Conservation (phyloP, 2,797 vertebrate genomes). For the Pipistrellus kuhlii region DNA sequence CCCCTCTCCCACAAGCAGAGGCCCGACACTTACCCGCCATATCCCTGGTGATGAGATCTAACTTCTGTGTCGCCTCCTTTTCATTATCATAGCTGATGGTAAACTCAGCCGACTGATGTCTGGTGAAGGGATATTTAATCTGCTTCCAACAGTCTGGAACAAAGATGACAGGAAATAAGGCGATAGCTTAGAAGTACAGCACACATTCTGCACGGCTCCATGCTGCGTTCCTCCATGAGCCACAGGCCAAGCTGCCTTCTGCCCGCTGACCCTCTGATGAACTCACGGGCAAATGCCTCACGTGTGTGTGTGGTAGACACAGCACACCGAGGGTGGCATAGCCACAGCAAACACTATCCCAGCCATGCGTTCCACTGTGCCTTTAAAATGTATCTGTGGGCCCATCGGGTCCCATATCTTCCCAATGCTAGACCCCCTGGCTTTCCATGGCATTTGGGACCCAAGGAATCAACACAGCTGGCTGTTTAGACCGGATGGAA, state of each 20-base stretch:
- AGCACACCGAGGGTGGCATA: not conserved
- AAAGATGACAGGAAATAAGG: conserved; percentile 30
- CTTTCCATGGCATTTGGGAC: not conserved
- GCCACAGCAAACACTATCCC: too few relatives aligned
- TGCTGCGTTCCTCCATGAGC: fast-evolving
- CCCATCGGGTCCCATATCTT: not conserved
- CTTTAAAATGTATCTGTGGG: not conserved
- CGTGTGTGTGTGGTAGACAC: not conserved
- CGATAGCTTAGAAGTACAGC: not conserved
- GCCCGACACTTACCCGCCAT: conserved; percentile 89
- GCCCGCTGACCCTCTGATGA: not conserved
- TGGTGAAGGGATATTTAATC: conserved; percentile 91
- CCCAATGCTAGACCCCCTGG: not conserved
- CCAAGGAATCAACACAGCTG: not conserved
- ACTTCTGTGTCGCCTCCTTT: conserved; percentile 90
- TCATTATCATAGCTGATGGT: conserved; percentile 93
- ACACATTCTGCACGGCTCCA: not conserved
- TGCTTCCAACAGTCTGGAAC: conserved; percentile 93
- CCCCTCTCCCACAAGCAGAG: not conserved
- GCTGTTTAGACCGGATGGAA: not conserved
- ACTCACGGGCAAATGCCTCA: too few relatives aligned
- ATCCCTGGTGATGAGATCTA: conserved; percentile 91
- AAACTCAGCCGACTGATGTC: conserved; percentile 92
- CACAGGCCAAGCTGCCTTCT: not conserved
- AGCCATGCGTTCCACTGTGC: not conserved